Evolutionary conservation across 2,888 invertebrate genomes (phyloP).

Genomic region (Tachina fera): DNA sequence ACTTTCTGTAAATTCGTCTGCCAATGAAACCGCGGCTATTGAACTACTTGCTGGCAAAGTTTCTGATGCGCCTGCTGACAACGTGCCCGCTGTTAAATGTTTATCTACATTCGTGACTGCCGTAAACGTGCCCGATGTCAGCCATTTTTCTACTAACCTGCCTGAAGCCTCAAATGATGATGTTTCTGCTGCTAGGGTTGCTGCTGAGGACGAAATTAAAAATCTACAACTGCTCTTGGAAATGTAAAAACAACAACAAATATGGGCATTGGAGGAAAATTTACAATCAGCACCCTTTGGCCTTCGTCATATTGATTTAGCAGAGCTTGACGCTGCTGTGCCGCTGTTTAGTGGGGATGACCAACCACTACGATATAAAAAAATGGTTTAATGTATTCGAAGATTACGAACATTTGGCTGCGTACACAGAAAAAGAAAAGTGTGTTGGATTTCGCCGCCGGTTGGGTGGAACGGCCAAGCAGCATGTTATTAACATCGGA

Average conservation of each 20-base stretch:
- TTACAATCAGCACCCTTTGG: conserved; percentile 28
- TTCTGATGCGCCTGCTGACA: conserved; percentile 3
- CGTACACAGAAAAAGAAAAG: conserved; percentile 6
- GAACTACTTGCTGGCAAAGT: conserved; percentile 5
- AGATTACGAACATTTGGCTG: too few species aligned
- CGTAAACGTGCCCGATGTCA: neutral
- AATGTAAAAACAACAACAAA: conserved; percentile 41
- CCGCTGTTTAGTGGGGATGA: conserved; percentile 54
- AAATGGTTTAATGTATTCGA: conserved; percentile 34
- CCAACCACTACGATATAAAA: conserved; percentile 33
- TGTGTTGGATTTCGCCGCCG: conserved; percentile 25
- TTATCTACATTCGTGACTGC: conserved; percentile 7
- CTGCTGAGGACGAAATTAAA: conserved; percentile 21
- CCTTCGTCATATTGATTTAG: conserved; percentile 28
- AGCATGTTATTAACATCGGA: conserved; percentile 39
- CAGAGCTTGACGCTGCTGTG: conserved; percentile 39
- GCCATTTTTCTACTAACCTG: neutral
- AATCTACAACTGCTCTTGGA: conserved; percentile 23
- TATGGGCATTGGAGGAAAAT: conserved; percentile 27
- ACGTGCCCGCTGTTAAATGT: conserved; percentile 7
- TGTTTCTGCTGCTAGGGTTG: conserved; percentile 12
- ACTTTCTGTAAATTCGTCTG: conserved; percentile 19
- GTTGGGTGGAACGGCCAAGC: conserved; percentile 37
- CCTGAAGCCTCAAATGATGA: conserved; percentile 17
- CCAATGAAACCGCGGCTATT: conserved; percentile 36